Conservation (phyloP, 1,140 invertebrate species). For the Drosophila kepulauana region DNA sequence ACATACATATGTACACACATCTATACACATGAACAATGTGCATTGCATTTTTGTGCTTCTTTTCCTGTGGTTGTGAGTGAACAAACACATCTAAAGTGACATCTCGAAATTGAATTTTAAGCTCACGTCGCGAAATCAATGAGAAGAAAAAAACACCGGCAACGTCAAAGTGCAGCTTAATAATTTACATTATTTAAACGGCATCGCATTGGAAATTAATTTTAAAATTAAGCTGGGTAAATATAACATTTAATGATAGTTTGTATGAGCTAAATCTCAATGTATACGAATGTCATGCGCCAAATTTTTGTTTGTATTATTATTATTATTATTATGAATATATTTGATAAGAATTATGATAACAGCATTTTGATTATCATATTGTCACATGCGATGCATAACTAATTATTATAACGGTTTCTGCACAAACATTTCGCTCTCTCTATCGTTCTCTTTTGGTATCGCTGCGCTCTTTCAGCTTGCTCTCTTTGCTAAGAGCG, state of each 20-base stretch:
- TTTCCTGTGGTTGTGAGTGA: slow-evolving; percentile 8
- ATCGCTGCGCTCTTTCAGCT: neutral
- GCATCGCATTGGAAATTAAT: slow-evolving; percentile 6
- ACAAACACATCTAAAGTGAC: neutral
- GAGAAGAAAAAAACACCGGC: slow-evolving; percentile 28
- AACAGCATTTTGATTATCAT: slow-evolving; percentile 47
- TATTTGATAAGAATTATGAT: slow-evolving; percentile 59
- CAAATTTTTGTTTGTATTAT: too few relatives aligned
- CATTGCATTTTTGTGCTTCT: slow-evolving; percentile 12
- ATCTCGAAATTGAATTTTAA: neutral
- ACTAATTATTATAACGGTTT: slow-evolving; percentile 63
- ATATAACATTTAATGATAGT: neutral
- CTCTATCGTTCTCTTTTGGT: neutral
- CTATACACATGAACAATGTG: slow-evolving; percentile 5
- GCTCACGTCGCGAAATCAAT: slow-evolving; percentile 2
- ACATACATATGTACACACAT: slow-evolving; percentile 1
- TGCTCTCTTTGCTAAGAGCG: slow-evolving; percentile 31
- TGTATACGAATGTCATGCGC: neutral
- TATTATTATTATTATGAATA: slow-evolving; percentile 14
- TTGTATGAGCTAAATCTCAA: neutral
- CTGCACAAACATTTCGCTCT: slow-evolving; percentile 14
- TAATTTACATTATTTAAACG: slow-evolving; percentile 29
- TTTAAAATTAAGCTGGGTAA: slow-evolving; percentile 6
- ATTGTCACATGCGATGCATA: slow-evolving; percentile 65
- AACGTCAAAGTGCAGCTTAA: neutral